These are phyloP conservation scores for Rambutsinella grinnellia DNA, from an alignment of 2,888 invertebrate species.

Conservation along the genomic window DNA sequence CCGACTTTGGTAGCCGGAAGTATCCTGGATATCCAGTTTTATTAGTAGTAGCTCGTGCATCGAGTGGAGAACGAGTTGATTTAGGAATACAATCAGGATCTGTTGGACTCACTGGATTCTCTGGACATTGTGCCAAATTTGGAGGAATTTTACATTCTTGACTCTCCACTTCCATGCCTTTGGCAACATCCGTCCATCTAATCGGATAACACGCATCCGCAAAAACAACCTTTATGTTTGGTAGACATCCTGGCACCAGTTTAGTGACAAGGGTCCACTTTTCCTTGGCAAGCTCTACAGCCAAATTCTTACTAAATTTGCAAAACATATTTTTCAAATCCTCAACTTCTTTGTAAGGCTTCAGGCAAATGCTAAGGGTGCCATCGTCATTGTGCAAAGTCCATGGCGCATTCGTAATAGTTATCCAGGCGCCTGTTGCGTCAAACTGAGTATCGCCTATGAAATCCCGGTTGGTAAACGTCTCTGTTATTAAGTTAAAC, in stretches of 20 bases:
- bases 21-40: too few species aligned
- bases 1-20: too few species aligned
- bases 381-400: slow-evolving; percentile 46
- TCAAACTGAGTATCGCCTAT: slow-evolving; percentile 19
- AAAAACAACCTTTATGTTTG: slow-evolving; percentile 10
- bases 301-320: slow-evolving; percentile 7
- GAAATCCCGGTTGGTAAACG: slow-evolving; percentile 16
- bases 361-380: slow-evolving; percentile 38
- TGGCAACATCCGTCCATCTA: slow-evolving; percentile 13
- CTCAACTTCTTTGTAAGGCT: slow-evolving; percentile 8
- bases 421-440: slow-evolving; percentile 44
- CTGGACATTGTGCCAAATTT: slow-evolving; percentile 1
- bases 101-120: too few species aligned
- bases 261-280: slow-evolving; percentile 36
- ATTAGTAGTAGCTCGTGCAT: too few species aligned
- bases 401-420: slow-evolving; percentile 46
- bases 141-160: slow-evolving; percentile 9
- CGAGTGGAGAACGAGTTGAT: too few species aligned
- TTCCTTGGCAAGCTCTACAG: not conserved
- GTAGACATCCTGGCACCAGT: slow-evolving; percentile 41
- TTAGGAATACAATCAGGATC: too few species aligned
- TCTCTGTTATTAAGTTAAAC: slow-evolving; percentile 19
- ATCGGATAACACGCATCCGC: slow-evolving; percentile 38
- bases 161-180: not conserved
- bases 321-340: too few species aligned